phyloP scores from a whole-genome alignment of 2,797 vertebrate species.

The Tinamus major region DNA sequence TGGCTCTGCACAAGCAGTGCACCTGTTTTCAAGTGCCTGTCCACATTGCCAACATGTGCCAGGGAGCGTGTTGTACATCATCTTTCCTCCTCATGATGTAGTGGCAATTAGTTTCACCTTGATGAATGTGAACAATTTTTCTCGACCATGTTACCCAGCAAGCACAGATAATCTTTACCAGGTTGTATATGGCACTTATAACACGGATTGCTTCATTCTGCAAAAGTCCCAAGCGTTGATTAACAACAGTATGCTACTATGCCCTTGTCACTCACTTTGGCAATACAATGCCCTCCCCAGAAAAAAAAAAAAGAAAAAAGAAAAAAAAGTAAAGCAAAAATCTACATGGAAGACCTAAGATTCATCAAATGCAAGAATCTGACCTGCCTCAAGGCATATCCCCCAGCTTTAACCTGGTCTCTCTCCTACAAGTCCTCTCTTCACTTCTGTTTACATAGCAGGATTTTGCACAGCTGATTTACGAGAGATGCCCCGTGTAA shows the following conservation, averaged over 20 bases:
- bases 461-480: constrained; percentile 38
- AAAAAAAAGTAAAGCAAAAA: constrained; percentile 66
- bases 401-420: background rate
- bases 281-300: constrained; percentile 65
- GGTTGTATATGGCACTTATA: constrained; percentile 44
- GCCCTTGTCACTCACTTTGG: constrained; percentile 58
- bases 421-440: constrained; percentile 17
- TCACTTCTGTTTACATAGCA: constrained; percentile 33
- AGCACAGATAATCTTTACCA: constrained; percentile 44
- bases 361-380: constrained; percentile 47
- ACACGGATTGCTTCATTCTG: constrained; percentile 41
- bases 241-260: constrained; percentile 55
- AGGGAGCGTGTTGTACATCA: constrained; percentile 34
- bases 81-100: background rate
- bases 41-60: constrained; percentile 1
- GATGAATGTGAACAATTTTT: background rate
- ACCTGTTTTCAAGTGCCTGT: constrained; percentile 10
- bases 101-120: background rate
- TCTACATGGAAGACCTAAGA: constrained; percentile 73
- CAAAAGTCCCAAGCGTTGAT: constrained; percentile 54
- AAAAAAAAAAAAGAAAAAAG: constrained; percentile 66
- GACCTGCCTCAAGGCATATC: constrained; percentile 14
- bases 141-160: constrained; percentile 42
- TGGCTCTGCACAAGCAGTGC: constrained; percentile 39
- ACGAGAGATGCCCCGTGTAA: background rate